Evolutionary conservation across 2,113 vertebrate genomes (phyloP).

Genomic region (Epinephelus cyanopodus): DNA sequence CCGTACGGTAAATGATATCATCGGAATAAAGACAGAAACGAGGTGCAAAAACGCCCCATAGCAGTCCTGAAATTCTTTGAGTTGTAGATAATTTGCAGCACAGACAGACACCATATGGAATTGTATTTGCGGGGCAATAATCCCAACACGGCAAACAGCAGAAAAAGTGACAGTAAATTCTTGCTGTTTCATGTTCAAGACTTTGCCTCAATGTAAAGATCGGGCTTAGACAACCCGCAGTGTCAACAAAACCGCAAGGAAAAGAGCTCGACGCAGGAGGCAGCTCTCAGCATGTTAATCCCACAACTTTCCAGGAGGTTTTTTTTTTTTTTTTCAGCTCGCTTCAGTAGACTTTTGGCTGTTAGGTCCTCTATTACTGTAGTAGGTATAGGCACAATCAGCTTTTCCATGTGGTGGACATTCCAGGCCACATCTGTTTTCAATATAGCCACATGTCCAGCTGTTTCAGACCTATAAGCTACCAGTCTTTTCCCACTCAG

Average conservation of each 20-base stretch:
- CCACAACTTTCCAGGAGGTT: slow-evolving; percentile 62
- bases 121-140: slow-evolving; percentile 41
- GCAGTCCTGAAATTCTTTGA: slow-evolving; percentile 56
- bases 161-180: slow-evolving; percentile 39
- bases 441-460: slow-evolving; percentile 69
- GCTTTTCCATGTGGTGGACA: slow-evolving; percentile 81
- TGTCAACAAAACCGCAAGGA: slow-evolving; percentile 23
- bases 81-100: slow-evolving; percentile 48
- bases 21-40: slow-evolving; percentile 46
- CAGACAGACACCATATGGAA: slow-evolving; percentile 71
- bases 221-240: slow-evolving; percentile 4
- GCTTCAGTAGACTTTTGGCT: slow-evolving; percentile 67
- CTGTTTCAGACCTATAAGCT: slow-evolving; percentile 73
- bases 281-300: slow-evolving; percentile 50
- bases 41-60: slow-evolving; percentile 18
- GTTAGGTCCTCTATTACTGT: slow-evolving; percentile 67
- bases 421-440: slow-evolving; percentile 82
- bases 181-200: slow-evolving; percentile 46
- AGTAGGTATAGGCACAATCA: slow-evolving; percentile 72
- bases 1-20: slow-evolving; percentile 58
- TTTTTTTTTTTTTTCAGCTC: slow-evolving; percentile 56
- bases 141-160: slow-evolving; percentile 15
- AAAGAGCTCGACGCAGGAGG: slow-evolving; percentile 38
- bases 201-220: slow-evolving; percentile 18
- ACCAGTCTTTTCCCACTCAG: slow-evolving; percentile 56